Percentiles rank a stretch among this genome's conserved stretches.
Conservation (phyloP, 2,888 invertebrate species). For the Eulithis testata region DNA sequence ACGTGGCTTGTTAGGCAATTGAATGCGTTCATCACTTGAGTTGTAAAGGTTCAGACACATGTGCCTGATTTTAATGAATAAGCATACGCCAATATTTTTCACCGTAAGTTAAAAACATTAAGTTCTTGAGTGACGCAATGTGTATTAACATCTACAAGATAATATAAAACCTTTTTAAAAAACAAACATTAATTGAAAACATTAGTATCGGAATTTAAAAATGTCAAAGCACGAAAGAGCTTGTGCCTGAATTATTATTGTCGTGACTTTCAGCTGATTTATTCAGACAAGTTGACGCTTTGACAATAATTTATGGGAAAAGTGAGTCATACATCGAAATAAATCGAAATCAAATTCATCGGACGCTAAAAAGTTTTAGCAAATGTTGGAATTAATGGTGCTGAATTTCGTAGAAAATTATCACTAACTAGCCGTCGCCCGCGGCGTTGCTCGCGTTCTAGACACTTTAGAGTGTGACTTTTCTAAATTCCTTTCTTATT, state of each 20-base stretch:
- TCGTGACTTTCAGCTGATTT: slow-evolving; percentile 18
- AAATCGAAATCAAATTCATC: neutral
- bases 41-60: no score
- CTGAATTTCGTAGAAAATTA: neutral
- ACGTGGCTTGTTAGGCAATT: neutral
- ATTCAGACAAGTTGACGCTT: slow-evolving; percentile 14
- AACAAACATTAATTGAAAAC: slow-evolving; percentile 3
- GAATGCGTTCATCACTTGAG: no score
- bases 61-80: no score
- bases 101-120: no score
- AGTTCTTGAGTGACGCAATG: no score
- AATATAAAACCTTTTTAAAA: no score
- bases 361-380: neutral
- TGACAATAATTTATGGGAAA: slow-evolving; percentile 10
- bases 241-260: slow-evolving; percentile 6
- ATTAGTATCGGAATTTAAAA: slow-evolving; percentile 1
- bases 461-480: no score
- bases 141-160: no score
- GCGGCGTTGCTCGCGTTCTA: no score
- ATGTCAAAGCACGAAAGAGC: slow-evolving; percentile 5
- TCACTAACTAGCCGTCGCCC: no score
- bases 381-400: neutral
- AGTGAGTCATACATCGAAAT: slow-evolving; percentile 5
- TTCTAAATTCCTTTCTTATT: no score
- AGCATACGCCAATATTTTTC: no score